These are phyloP conservation scores for Oligia fasciuncula DNA, from an alignment of 2,888 invertebrate species.

Conservation along the genomic window DNA sequence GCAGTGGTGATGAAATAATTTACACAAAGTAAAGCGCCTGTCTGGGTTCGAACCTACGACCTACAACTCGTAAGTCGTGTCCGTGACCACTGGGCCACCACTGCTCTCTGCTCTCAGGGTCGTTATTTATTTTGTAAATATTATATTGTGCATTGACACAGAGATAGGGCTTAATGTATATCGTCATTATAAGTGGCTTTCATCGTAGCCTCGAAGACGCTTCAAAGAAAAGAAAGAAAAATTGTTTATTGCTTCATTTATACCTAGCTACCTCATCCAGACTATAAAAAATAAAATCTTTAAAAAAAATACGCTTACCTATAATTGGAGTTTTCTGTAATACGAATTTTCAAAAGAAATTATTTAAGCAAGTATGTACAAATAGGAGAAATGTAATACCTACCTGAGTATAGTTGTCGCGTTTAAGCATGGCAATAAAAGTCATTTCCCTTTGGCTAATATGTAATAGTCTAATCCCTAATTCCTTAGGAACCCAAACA, in stretches of 20 bases:
- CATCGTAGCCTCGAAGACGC: background rate
- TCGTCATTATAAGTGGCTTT: background rate
- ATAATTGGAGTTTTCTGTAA: background rate
- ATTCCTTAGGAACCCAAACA: background rate
- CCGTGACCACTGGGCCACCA: too few species aligned
- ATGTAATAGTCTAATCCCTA: too few species aligned
- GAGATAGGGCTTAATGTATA: conserved; percentile 2
- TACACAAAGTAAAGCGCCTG: too few species aligned
- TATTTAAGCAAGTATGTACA: background rate
- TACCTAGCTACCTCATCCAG: too few species aligned
- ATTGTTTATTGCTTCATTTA: background rate
- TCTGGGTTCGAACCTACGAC: too few species aligned
- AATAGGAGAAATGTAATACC: too few species aligned
- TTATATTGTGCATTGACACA: background rate
- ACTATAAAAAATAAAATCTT: background rate
- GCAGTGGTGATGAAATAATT: too few species aligned
- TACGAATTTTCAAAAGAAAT: background rate
- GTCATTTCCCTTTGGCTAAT: too few species aligned
- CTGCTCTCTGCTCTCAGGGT: too few species aligned
- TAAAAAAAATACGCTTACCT: background rate
- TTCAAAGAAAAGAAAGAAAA: background rate
- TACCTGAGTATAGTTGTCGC: too few species aligned
- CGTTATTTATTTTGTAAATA: background rate
- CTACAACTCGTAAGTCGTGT: too few species aligned
- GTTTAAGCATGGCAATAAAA: too few species aligned